These are phyloP conservation scores for Leucoma salicis DNA, from an alignment of 2,888 invertebrate species.

Conservation along the genomic window DNA sequence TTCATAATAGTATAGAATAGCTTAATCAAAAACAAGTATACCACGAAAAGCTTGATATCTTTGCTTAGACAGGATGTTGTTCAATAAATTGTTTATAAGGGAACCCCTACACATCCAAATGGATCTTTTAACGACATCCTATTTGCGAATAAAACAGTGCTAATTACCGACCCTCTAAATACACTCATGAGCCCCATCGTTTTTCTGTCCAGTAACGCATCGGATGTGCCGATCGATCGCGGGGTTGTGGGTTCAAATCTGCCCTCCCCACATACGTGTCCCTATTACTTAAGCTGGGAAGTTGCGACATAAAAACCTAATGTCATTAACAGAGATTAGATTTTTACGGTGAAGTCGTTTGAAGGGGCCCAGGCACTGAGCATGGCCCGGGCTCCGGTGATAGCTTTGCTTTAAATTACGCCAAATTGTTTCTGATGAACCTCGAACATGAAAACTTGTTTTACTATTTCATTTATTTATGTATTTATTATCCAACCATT, in stretches of 20 bases:
- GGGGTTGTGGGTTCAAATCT: constrained; percentile 22
- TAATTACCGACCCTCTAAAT: constrained; percentile 40
- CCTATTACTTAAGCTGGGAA: constrained; percentile 32
- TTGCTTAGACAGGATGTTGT: constrained; percentile 18
- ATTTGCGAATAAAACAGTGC: constrained; percentile 45
- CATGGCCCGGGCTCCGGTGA: too few species aligned
- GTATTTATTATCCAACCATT: too few species aligned
- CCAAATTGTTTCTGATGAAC: too few species aligned
- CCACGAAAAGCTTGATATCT: background rate
- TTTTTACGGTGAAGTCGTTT: constrained; percentile 12
- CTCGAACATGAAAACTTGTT: too few species aligned
- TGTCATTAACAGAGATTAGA: constrained; percentile 33
- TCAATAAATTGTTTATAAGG: constrained; percentile 13
- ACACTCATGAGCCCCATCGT: constrained; percentile 21
- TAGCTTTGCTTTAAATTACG: too few species aligned
- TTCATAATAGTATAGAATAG: too few species aligned
- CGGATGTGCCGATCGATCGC: constrained; percentile 25
- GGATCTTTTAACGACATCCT: constrained; percentile 45
- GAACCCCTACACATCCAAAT: constrained; percentile 35
- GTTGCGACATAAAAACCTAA: constrained; percentile 33
- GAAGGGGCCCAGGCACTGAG: too few species aligned
- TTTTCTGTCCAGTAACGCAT: constrained; percentile 8
- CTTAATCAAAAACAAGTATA: too few species aligned
- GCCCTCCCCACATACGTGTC: constrained; percentile 19
- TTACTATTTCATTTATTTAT: too few species aligned